Percentiles rank a stretch among this genome's conserved stretches.
Conservation (phyloP, 2,797 vertebrate genomes). For the Rhinophrynus dorsalis region DNA sequence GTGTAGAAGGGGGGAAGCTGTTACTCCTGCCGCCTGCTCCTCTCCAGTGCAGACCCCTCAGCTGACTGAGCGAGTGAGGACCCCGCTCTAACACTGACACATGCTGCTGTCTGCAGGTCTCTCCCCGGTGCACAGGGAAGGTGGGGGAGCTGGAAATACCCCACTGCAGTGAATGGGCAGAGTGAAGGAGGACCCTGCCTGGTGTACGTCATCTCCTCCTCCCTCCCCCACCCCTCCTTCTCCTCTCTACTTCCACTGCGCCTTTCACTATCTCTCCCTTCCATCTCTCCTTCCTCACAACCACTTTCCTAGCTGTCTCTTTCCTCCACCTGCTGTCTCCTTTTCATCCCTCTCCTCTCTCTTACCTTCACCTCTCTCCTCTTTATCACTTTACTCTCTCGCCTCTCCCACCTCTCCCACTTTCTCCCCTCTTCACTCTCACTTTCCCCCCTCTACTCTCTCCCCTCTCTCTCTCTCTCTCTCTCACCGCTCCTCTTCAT, state of each 20-base stretch:
- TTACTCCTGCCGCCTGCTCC: slow-evolving; percentile 3
- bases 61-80: neutral
- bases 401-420: neutral
- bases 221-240: neutral
- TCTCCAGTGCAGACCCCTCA: neutral
- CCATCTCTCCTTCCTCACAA: neutral
- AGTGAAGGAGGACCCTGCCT: slow-evolving; percentile 9
- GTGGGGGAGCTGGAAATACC: slow-evolving; percentile 29
- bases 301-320: neutral
- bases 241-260: neutral
- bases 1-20: slow-evolving; percentile 31
- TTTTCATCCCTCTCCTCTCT: neutral
- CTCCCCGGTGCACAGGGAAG: slow-evolving; percentile 9
- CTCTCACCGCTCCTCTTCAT: too few relatives aligned
- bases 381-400: neutral
- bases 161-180: slow-evolving; percentile 26
- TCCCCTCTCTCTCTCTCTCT: too few relatives aligned
- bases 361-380: too few relatives aligned
- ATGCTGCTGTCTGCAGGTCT: slow-evolving; percentile 20
- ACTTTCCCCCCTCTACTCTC: too few relatives aligned
- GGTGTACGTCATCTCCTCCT: slow-evolving; percentile 30
- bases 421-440: neutral
- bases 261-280: neutral
- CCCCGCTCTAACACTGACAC: slow-evolving; percentile 8
- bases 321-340: neutral